Evolutionary conservation across 2,888 invertebrate genomes (phyloP), one percentile per base, ranked within the genome.

Genomic region (Chrysotoxum bicinctum): DNA sequence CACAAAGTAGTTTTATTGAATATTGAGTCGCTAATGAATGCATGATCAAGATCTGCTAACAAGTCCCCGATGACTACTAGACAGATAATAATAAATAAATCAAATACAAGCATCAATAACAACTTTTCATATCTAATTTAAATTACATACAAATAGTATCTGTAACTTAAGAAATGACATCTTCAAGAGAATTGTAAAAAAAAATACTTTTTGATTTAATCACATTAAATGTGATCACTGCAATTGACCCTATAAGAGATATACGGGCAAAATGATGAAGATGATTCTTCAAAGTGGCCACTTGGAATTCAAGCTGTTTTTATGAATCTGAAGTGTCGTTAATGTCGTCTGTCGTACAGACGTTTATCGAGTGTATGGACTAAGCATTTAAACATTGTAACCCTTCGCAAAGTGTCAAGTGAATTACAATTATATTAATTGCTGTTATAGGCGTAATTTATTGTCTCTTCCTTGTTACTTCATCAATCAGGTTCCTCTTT

Each of bases 401-500:
- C 50, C 58, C 58, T 66, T 54, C 45, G 14, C 50, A 45, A 45
- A 72, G 52, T 72, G 68, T 62, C 82, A 62, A 82, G 77, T 77
- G 60, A 73, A 62, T 77, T 37, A 68, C 60, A 77, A 82, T 77
- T 77, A 60, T 48, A 66, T 64, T 72, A 66, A 48, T 64, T 72
- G 66, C 32, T 45, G 66, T 48, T 48, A 19, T 3, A 66, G 66
- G 14, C 21, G 10, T 62, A 30, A 43, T 30, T 45, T 62, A 66
- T 21, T 66, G 48, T 32, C 12, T 35, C 21, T 45, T 32, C 5
- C 48, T 43, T 16, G 16, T 43, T 16, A 45, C 9, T 43, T 43
- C 3, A 43, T 19, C 45, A 19, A 45, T 19, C 12, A 19, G 19
- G 5, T 45, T 2, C 7, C 1, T 43, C 0, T 26, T 2, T 7